Base-by-base conservation (phyloP, 2,797 vertebrate species). In the Myiotriccus ornatus region DNA sequence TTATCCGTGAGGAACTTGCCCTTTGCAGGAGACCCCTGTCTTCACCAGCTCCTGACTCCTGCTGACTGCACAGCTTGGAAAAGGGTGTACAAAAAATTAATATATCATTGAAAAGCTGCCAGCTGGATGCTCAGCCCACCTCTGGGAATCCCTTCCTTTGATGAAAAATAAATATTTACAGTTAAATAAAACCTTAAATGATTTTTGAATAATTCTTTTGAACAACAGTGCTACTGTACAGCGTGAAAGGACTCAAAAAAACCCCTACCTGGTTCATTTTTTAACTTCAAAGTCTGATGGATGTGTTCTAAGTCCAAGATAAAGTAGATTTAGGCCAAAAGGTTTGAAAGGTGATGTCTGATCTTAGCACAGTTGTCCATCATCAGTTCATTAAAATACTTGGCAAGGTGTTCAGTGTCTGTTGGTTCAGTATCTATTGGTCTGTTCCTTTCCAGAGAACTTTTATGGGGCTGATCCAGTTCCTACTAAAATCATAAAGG, bases 81-180 rank as follows among this genome's bases (percentile, higher is more conserved):
- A 79, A 73, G 21, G 52, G 49, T 56, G 15, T 27, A 65, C 59
- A 84, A 89, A 92, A 94, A 92, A 84, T 70, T 70, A 88, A 82
- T 84, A 87, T 46, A 73, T 63, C 65, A 43, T 50, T 94, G 86
- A 96, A 90, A 94, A 76, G 16, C 57, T 0, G 18, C 94, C 93
- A 95, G 92, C 84, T 95, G 90, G 90, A 95, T 92, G 81, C 67
- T 41, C 76, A 76, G 28, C 32, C 37, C 67, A 84, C 90, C 93
- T 87, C 88, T 74, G 96, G 84, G 90, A 92, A 85, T 87, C 59
- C 77, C 67, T 65, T 76, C 65, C 90, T 94, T 92, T 87, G 93
- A 89, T 56, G 94, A 81, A 95, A 94, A 95, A 94, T 70, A 94
- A 96, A 96, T 94, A 95, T 92, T 96, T 95, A 82, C 71, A 32